These are phyloP conservation scores for Pristionchus japonicus DNA, from an alignment of 2,888 invertebrate species.

Conservation along the genomic window DNA sequence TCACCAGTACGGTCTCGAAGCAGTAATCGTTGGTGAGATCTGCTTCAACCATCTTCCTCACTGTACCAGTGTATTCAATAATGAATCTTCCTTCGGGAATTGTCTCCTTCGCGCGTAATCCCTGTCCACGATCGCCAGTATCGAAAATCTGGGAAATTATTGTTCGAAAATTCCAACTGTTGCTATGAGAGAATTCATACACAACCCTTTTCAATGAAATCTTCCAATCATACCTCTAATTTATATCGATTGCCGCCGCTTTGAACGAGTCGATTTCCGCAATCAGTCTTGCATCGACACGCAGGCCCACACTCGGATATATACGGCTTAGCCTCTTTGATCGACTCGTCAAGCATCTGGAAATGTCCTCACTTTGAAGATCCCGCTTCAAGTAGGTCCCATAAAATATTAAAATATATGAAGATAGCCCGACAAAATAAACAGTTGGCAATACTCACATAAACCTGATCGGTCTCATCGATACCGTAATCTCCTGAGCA, in stretches of 20 bases:
- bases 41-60: slow-evolving; percentile 53
- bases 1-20: slow-evolving; percentile 61
- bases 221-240: slow-evolving; percentile 53
- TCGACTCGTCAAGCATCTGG: too few relatives aligned
- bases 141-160: background rate
- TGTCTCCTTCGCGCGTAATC: slow-evolving; percentile 50
- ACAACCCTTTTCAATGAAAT: background rate
- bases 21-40: slow-evolving; percentile 54
- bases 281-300: slow-evolving; percentile 59
- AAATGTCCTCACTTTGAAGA: too few relatives aligned
- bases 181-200: too few relatives aligned
- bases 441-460: background rate
- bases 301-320: slow-evolving; percentile 59
- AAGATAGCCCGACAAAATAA: too few relatives aligned
- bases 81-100: slow-evolving; percentile 50
- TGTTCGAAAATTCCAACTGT: background rate
- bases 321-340: background rate
- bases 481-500: background rate
- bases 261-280: slow-evolving; percentile 64
- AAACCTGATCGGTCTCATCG: background rate
- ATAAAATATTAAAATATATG: too few relatives aligned
- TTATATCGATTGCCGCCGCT: slow-evolving; percentile 55
- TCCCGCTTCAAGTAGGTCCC: too few relatives aligned
- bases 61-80: slow-evolving; percentile 62
- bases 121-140: slow-evolving; percentile 54